Evolutionary conservation across 1,140 invertebrate genomes (phyloP).

Genomic region (Orussus abietinus): DNA sequence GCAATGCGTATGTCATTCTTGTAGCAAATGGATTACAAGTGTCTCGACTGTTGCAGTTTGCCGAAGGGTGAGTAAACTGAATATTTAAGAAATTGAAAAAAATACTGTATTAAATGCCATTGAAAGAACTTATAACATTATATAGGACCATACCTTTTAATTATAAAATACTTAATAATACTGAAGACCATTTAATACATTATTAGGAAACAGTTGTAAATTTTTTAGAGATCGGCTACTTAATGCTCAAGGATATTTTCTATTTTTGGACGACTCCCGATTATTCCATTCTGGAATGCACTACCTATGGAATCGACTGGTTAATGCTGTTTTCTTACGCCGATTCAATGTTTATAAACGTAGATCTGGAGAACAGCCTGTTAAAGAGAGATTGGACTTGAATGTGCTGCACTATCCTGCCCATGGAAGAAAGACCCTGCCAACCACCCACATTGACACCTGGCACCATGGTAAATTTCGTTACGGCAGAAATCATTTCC

Average conservation of each 20-base stretch:
- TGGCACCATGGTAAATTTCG: constrained; percentile 61
- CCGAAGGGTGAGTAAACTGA: constrained; percentile 57
- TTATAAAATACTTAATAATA: constrained; percentile 4
- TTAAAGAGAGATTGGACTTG: constrained; percentile 57
- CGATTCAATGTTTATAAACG: constrained; percentile 46
- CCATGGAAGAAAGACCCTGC: constrained; percentile 47
- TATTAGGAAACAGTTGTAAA: constrained; percentile 12
- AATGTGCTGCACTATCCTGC: constrained; percentile 68
- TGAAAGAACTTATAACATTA: constrained; percentile 8
- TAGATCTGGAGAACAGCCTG: constrained; percentile 31
- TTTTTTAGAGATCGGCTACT: constrained; percentile 62
- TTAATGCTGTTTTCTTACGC: constrained; percentile 70
- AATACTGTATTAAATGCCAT: constrained; percentile 3
- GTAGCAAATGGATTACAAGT: constrained; percentile 69
- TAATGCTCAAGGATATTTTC: constrained; percentile 65
- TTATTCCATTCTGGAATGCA: constrained; percentile 63
- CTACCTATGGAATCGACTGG: constrained; percentile 73
- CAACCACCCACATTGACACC: constrained; percentile 58
- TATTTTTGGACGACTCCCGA: constrained; percentile 65
- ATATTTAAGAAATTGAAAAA: constrained; percentile 5
- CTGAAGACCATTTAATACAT: constrained; percentile 12
- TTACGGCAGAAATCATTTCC: constrained; percentile 55
- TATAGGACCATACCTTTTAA: constrained; percentile 9
- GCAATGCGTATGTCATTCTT: constrained; percentile 68
- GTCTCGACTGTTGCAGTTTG: constrained; percentile 62